Evolutionary conservation across 2,797 vertebrate genomes (phyloP), one percentile per base, ranked within the genome.

Genomic region (Aulostomus chinensis): DNA sequence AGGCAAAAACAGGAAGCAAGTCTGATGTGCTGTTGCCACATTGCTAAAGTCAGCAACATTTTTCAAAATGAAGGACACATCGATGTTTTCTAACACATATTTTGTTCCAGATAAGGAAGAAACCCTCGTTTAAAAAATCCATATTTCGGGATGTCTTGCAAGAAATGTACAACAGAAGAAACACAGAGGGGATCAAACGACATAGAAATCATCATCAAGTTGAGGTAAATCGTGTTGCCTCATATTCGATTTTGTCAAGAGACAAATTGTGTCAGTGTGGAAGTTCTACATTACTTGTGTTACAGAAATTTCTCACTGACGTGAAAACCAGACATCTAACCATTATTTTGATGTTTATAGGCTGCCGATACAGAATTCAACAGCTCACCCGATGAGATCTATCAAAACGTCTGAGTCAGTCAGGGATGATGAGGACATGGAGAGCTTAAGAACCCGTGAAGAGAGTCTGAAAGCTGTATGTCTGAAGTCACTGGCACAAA

Each of bases 81-180:
- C 1, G 11, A 2, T 30, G 17, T 24, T 51, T 55, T 11, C 5
- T 32, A 32, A 55, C 9, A 4, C 0, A 18, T 53, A 7, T 25
- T 1, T 21, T 26, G 9, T 41, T 49, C 28, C 40, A 33, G 12
- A 59, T 53, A 28, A 65, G 90, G 85, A 70, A 21, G 1, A 37
- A 40, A n/a, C n/a, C n/a, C 4, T 20, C 63, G 4, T 53, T 16
- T 1, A 87, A 50, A 42, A 82, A 13, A 39, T 20, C 1, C 4
- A 47, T 83, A 4, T 92, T 93, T 28, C 60, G 21, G 3, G 72
- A 79, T 4, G 91, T 93, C 36, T 50, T 92, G 58, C 85, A 90
- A 73, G 91, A 93, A 63, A 71, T 93, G 43, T 66, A 78, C 57
- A 68, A 16, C 41, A 84, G 32, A 52, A 59, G 55, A 64, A 85